phyloP scores from a whole-genome alignment of 2,888 invertebrate species.

The Pandemis heparana region DNA sequence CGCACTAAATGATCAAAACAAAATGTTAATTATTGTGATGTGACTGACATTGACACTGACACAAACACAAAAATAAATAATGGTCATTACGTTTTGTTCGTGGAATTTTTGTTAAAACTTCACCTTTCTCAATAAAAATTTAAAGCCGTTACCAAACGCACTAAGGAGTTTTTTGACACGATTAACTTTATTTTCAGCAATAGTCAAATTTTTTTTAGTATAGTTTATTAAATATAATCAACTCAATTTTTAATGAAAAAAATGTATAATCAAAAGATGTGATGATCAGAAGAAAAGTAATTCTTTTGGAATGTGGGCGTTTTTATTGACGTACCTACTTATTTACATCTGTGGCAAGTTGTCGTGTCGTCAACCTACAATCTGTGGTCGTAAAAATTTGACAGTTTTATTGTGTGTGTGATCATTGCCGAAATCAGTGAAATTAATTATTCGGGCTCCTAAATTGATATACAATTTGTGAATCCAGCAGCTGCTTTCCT shows the following conservation, averaged over 20 bases:
- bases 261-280: no score
- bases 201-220: background rate
- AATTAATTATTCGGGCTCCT: constrained; percentile 55
- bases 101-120: background rate
- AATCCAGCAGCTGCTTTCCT: constrained; percentile 46
- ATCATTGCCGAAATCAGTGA: constrained; percentile 61
- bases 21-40: constrained; percentile 19
- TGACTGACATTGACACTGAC: no score
- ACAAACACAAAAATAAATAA: constrained; percentile 41
- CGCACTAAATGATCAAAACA: constrained; percentile 8
- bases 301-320: background rate
- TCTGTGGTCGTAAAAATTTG: constrained; percentile 49
- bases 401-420: constrained; percentile 52
- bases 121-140: background rate
- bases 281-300: no score
- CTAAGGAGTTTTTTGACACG: background rate
- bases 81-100: constrained; percentile 31
- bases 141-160: background rate
- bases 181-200: background rate
- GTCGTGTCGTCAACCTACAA: constrained; percentile 37
- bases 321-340: background rate
- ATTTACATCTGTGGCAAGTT: constrained; percentile 27
- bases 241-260: no score
- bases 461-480: constrained; percentile 50
- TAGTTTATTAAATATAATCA: background rate